Evolutionary conservation across 2,113 vertebrate species (phyloP).

Genomic region (Zapornia atra): DNA sequence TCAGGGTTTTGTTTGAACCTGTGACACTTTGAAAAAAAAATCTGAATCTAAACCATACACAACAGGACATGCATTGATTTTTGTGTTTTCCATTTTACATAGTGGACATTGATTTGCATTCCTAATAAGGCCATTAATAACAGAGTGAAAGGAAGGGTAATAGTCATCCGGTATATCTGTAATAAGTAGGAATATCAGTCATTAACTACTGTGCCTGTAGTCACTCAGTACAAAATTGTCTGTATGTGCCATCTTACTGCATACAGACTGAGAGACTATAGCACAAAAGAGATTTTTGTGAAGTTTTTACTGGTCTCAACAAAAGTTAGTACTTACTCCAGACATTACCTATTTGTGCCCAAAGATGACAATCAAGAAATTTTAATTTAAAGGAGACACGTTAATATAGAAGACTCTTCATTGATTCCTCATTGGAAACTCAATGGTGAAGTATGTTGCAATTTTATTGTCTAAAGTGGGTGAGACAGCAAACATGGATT

Average conservation of each 20-base stretch:
- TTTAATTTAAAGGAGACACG: neutral
- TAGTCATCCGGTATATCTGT: neutral
- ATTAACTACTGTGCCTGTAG: neutral
- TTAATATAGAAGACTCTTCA: neutral
- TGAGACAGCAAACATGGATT: neutral
- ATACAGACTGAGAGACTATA: neutral
- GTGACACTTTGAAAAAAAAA: constrained; percentile 21
- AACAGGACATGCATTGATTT: constrained; percentile 64
- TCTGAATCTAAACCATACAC: neutral
- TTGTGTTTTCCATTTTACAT: constrained; percentile 59
- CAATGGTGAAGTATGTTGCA: neutral
- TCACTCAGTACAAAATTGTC: neutral
- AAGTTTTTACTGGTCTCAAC: neutral
- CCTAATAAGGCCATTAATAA: constrained; percentile 63
- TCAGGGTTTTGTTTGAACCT: constrained; percentile 32
- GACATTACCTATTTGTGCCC: neutral
- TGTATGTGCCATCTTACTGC: neutral
- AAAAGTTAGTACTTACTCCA: neutral
- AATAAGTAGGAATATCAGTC: constrained; percentile 20
- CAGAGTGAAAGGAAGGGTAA: constrained; percentile 33
- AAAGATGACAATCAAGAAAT: neutral
- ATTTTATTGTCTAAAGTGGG: neutral
- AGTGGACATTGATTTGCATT: constrained; percentile 64
- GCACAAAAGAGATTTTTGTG: neutral
- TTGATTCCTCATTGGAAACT: neutral